Base-by-base conservation (phyloP, 2,113 vertebrate species). In the Lepisosteus oculatus region DNA sequence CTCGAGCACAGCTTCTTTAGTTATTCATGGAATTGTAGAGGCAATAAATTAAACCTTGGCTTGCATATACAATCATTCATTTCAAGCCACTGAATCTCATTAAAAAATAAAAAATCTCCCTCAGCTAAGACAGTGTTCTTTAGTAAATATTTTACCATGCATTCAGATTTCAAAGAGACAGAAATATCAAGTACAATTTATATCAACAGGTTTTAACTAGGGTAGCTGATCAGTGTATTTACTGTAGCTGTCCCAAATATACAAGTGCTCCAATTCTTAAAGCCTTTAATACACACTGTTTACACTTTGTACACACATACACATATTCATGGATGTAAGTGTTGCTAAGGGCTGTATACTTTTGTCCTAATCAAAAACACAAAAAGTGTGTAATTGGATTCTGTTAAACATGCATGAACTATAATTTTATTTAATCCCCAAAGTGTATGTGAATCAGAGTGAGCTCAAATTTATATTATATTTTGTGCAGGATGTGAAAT, bases 121-220 rank as follows among this genome's bases (percentile, higher is more conserved):
- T 64, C 41, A 64, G 62, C 62, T 8, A 15, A 29, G 17, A 12
- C 62, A 64, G 17, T 64, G 56, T 59, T 59, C 56, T 59, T 64
- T 64, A 43, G 62, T 64, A 64, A 64, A 64, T 64, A 15, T 64
- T 64, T 29, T 64, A 64, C 62, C 0, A 64, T 64, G 62, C 17
- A 42, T 6, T 13, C 62, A 64, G 5, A 64, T 13, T 64, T 64
- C 62, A 64, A 64, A 64, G 62, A 64, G 62, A 64, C 17, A 43
- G 42, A 17, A 43, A 64, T 41, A 59, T 14, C 13, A 59, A 13
- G 56, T n/a, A 59, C 13, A n/a, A 59, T 59, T 29, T 59, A 59
- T 12, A 59, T 59, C 56, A 59, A 12, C 13, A 12, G 12, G 56
- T 12, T 55, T n/a, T 14, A 13, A 59, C 4, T 12, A 59, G 56